Evolutionary conservation across 37 sponge, comb jelly and placozoan species (phyloP).

Genomic region (Dysidea cf. avara): DNA sequence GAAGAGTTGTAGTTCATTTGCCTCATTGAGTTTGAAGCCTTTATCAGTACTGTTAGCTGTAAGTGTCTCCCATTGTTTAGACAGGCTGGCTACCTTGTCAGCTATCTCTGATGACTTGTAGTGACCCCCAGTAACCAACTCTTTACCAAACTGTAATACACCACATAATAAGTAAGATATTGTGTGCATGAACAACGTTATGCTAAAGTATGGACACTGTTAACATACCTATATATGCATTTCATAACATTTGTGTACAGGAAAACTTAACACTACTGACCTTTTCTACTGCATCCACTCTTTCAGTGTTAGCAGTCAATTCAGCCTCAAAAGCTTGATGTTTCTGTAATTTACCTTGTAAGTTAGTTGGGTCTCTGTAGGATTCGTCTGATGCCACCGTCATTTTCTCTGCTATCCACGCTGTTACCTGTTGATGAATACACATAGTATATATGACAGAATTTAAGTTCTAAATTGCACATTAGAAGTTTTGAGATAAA

Average conservation of each 20-base stretch:
- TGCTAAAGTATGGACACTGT: background rate
- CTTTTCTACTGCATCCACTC: slow-evolving; percentile 66
- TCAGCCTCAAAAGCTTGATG: slow-evolving; percentile 94
- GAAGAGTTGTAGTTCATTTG: slow-evolving; percentile 60
- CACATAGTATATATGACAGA: background rate
- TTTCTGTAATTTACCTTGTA: slow-evolving; percentile 86
- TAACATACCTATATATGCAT: background rate
- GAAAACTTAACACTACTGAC: too few species aligned
- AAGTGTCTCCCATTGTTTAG: slow-evolving; percentile 75
- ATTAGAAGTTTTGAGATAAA: too few species aligned
- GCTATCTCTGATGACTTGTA: slow-evolving; percentile 50
- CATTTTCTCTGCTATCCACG: slow-evolving; percentile 89
- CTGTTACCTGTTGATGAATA: slow-evolving; percentile 33
- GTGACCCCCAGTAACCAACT: slow-evolving; percentile 56
- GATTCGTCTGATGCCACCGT: slow-evolving; percentile 79
- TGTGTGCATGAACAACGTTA: too few species aligned
- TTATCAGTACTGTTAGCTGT: slow-evolving; percentile 65
- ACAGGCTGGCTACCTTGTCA: slow-evolving; percentile 41
- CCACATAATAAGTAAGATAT: too few species aligned
- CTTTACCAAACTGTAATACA: slow-evolving; percentile 43
- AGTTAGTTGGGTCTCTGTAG: slow-evolving; percentile 87
- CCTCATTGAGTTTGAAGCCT: slow-evolving; percentile 62
- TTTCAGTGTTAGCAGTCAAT: slow-evolving; percentile 79
- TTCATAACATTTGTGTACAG: background rate
- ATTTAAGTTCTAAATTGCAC: background rate